Evolutionary conservation across 1,140 invertebrate species (phyloP), one percentile per base, ranked within the genome.

Genomic region (Pseudomyrmex dendroicus): DNA sequence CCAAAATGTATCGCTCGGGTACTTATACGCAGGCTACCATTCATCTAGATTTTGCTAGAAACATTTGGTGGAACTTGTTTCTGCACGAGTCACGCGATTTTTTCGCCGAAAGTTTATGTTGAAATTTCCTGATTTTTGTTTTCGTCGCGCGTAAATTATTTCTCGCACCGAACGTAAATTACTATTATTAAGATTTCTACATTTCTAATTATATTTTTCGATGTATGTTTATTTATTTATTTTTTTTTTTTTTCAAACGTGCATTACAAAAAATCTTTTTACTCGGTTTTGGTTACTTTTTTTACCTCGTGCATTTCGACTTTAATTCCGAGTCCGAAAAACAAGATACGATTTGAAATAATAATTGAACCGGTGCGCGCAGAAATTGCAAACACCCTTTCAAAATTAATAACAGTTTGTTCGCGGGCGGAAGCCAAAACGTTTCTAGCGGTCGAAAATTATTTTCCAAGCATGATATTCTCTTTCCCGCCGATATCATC

Each of bases 1-100:
- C 59, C 20, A 80, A 72, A 59, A 72, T 80, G 56, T 46, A 68
- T 80, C 20, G 54, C 54, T 8, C 52, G 52, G 12, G 17, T 67
- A 77, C 73, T 67, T 68, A 35, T 35, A 56, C 35, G 20, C 46
- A 59, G 68, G 7, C 20, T 8, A 46, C 20, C 22, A 35, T 80
- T 25, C 46, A 59, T 80, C 54, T 72, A 48, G 20, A 70, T 70
- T 54, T 78, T 25, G 15, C 44, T 70, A 17, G 46, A 50, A 57
- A 13, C 12, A 70, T 22, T 70, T 52, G 56, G 52, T 25, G 35
- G 2, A 35, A 72, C 7, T 72, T 7, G 50, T 72, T 72, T 80
- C 35, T 80, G 17, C 15, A 20, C 54, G 44, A 15, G 48, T 68
- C 12, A 48, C 7, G 9, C 9, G 20, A 70, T 15, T 48, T 15